Evolutionary conservation across 2,113 vertebrate species (phyloP).

Genomic region (Phrynosoma platyrhinos): DNA sequence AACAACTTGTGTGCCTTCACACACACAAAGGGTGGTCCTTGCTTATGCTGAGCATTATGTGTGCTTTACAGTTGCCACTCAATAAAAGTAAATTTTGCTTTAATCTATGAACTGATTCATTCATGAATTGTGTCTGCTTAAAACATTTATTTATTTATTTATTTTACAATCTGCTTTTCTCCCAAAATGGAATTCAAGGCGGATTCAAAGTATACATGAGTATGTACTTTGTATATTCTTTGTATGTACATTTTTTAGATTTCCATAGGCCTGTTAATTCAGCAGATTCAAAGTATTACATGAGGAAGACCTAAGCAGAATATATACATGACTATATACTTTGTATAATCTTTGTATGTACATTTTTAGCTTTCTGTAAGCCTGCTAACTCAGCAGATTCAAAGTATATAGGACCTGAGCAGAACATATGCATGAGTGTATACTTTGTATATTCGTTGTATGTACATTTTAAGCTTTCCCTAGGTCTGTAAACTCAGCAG

Average conservation of each 20-base stretch:
- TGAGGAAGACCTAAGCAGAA: not conserved
- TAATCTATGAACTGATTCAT: too few relatives aligned
- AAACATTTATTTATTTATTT: not conserved
- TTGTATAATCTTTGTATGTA: not conserved
- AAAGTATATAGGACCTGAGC: not conserved
- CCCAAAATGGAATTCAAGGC: too few relatives aligned
- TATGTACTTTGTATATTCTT: not conserved
- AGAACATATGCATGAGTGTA: not conserved
- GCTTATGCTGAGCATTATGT: too few relatives aligned
- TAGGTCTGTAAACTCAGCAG: constrained; percentile 37
- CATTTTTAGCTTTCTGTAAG: constrained; percentile 19
- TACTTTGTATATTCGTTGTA: not conserved
- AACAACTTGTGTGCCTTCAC: too few relatives aligned
- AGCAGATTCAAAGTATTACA: constrained; percentile 9
- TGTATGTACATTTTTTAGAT: not conserved
- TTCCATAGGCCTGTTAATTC: constrained; percentile 40
- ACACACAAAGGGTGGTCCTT: too few relatives aligned
- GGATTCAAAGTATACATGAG: too few relatives aligned
- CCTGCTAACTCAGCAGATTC: constrained; percentile 24
- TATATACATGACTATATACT: not conserved
- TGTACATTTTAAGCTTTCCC: constrained; percentile 12
- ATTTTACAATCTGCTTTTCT: too few relatives aligned
- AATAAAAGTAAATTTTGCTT: too few relatives aligned
- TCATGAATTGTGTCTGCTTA: too few relatives aligned
- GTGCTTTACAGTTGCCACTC: too few relatives aligned